A percentile compares a stretch with the other conserved stretches of the same genome.
phyloP scores from a whole-genome alignment of 2,797 vertebrate genomes.

The Orientallactaga sibirica region DNA sequence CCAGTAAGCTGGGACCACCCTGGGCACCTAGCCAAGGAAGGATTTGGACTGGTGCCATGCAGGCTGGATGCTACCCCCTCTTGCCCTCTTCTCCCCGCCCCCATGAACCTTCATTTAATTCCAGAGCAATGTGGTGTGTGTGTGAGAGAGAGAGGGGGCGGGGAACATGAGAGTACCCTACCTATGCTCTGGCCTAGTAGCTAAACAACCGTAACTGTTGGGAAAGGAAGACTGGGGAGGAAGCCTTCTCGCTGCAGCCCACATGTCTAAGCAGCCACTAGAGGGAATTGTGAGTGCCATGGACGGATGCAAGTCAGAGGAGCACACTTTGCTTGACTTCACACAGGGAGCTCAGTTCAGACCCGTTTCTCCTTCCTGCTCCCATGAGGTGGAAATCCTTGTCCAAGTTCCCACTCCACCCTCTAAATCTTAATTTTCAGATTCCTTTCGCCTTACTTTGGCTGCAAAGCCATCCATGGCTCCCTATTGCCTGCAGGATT shows the following conservation, averaged over 20 bases:
- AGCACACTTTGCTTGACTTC: background rate
- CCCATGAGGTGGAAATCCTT: background rate
- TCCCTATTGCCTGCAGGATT: background rate
- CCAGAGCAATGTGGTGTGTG: constrained; percentile 61
- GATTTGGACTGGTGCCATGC: constrained; percentile 67
- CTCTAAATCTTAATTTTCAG: background rate
- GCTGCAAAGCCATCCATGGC: background rate
- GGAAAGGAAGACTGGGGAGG: background rate
- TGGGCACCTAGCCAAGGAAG: constrained; percentile 71
- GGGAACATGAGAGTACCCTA: background rate
- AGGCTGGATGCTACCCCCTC: constrained; percentile 17
- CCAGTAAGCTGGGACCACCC: constrained; percentile 72
- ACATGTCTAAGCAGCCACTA: background rate
- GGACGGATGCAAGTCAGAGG: background rate
- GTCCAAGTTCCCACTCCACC: background rate
- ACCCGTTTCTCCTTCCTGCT: background rate
- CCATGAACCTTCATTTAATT: constrained; percentile 65
- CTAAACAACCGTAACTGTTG: constrained; percentile 5
- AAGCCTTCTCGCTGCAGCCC: background rate
- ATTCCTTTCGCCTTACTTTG: background rate
- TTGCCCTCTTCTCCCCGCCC: constrained; percentile 13
- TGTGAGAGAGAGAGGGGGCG: background rate
- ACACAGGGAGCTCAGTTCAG: background rate
- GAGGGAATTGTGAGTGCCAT: background rate
- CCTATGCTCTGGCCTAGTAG: background rate